Evolutionary conservation across 1,140 invertebrate genomes (phyloP).

Genomic region (Dinoponera quadriceps): DNA sequence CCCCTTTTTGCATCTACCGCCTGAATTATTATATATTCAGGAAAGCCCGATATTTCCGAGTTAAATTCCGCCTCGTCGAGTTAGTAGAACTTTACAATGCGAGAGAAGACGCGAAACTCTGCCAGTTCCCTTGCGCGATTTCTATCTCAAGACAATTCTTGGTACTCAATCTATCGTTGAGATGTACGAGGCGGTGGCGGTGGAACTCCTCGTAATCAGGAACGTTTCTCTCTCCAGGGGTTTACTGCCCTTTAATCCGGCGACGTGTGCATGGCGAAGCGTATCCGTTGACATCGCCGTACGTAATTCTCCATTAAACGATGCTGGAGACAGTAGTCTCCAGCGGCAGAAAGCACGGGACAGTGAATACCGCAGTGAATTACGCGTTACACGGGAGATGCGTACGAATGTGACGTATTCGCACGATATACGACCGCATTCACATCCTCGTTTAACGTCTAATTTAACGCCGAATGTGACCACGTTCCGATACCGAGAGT

Average conservation of each 20-base stretch:
- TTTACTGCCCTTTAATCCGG: slow-evolving; percentile 36
- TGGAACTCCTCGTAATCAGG: slow-evolving; percentile 25
- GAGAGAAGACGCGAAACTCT: not conserved
- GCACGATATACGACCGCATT: not conserved
- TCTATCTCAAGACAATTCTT: slow-evolving; percentile 22
- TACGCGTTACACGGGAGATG: not conserved
- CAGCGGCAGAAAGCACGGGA: not conserved
- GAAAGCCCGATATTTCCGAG: not conserved
- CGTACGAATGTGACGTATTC: not conserved
- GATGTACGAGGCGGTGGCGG: not conserved
- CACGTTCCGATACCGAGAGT: not conserved
- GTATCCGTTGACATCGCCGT: slow-evolving; percentile 19
- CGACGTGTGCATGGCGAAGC: slow-evolving; percentile 21
- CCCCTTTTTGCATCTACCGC: not conserved
- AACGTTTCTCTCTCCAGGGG: slow-evolving; percentile 36
- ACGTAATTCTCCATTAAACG: slow-evolving; percentile 35
- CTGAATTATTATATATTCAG: not conserved
- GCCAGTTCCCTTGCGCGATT: not conserved
- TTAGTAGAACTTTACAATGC: not conserved
- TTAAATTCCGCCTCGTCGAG: not conserved
- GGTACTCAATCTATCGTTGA: not conserved
- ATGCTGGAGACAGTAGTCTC: not conserved
- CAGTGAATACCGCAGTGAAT: not conserved
- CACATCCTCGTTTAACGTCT: slow-evolving; percentile 1
- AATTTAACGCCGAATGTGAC: slow-evolving; percentile 10